Conservation (phyloP, 2,888 invertebrate genomes). For the Calameuta pallipes region DNA sequence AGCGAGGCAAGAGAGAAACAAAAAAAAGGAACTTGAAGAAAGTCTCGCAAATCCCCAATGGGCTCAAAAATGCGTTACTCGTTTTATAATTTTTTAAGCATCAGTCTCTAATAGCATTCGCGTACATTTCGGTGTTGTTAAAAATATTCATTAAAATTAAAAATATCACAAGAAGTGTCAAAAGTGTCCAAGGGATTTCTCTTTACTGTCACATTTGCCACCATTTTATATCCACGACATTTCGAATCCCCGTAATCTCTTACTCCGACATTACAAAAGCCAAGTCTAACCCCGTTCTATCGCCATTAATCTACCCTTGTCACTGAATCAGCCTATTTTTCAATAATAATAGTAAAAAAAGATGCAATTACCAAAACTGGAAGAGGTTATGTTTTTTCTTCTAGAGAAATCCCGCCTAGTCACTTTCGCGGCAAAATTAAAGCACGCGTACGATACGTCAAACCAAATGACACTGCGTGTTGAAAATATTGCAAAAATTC, state of each 20-base stretch:
- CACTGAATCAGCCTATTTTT: neutral
- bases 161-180: neutral
- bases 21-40: neutral
- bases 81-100: neutral
- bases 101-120: neutral
- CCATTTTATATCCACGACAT: neutral
- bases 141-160: neutral
- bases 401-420: neutral
- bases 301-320: neutral
- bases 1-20: constrained; percentile 4
- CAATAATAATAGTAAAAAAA: neutral
- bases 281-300: neutral
- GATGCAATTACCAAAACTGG: neutral
- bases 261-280: neutral
- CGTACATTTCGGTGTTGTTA: neutral
- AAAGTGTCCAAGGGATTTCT: neutral
- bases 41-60: neutral
- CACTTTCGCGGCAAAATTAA: neutral
- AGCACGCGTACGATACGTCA: neutral
- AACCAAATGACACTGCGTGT: neutral
- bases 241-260: neutral
- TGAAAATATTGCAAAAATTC: neutral
- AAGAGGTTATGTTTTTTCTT: neutral
- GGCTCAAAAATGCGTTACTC: neutral
- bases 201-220: neutral